Evolutionary conservation across 1,140 invertebrate genomes (phyloP).

Genomic region (Popillia japonica): DNA sequence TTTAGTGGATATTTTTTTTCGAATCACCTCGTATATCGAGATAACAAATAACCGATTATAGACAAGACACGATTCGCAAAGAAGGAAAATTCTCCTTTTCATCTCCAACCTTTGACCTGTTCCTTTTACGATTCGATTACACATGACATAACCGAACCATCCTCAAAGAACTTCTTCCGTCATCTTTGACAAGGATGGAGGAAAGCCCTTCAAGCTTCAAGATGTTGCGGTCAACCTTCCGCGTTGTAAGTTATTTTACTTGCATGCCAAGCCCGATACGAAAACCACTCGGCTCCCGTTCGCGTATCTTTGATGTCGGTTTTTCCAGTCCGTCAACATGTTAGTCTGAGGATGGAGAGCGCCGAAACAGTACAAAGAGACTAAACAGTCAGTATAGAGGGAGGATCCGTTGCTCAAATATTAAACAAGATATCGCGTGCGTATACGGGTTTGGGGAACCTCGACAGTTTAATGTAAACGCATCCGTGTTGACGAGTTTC

Average conservation of each 20-base stretch:
- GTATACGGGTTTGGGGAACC: too few species aligned
- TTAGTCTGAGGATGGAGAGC: too few species aligned
- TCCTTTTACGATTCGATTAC: slow-evolving; percentile 5
- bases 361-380: too few species aligned
- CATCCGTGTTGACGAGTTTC: too few species aligned
- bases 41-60: too few species aligned
- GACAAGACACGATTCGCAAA: too few species aligned
- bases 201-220: background rate
- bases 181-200: background rate
- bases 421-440: background rate
- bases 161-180: background rate
- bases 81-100: too few species aligned
- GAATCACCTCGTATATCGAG: too few species aligned
- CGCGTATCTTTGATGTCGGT: background rate
- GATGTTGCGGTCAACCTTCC: slow-evolving; percentile 1
- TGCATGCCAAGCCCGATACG: background rate
- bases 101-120: background rate
- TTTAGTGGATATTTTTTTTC: too few species aligned
- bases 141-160: background rate
- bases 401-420: background rate
- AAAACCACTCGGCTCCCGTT: background rate
- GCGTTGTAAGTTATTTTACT: slow-evolving; percentile 1
- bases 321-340: background rate
- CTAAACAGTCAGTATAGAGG: background rate
- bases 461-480: too few species aligned